Evolutionary conservation across 2,888 invertebrate species (phyloP).

Genomic region (Drosophila testacea): DNA sequence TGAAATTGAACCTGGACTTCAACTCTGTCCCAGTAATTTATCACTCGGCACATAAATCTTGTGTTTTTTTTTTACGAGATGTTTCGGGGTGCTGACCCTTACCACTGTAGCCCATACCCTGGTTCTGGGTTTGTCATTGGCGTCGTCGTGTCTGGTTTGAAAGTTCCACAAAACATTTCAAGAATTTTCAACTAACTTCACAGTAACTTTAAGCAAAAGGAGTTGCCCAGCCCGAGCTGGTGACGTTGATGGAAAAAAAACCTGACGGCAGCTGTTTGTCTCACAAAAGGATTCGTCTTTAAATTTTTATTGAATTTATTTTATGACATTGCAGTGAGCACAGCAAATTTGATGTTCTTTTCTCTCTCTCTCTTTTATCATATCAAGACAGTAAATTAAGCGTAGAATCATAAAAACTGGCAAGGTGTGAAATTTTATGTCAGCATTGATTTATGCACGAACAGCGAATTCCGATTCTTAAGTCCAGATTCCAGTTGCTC

Average conservation of each 20-base stretch:
- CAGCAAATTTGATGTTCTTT: conserved; percentile 56
- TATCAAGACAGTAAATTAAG: conserved; percentile 75
- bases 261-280: conserved; percentile 65
- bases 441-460: conserved; percentile 69
- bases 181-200: conserved; percentile 4
- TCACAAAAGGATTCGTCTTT: conserved; percentile 69
- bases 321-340: conserved; percentile 74
- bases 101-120: conserved; percentile 21
- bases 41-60: conserved; percentile 55
- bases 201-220: conserved; percentile 12
- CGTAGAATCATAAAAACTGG: conserved; percentile 75
- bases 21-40: conserved; percentile 28
- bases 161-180: conserved; percentile 44
- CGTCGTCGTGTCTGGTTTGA: conserved; percentile 64
- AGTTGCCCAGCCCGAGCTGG: conserved; percentile 45
- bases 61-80: conserved; percentile 18
- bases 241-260: conserved; percentile 46
- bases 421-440: conserved; percentile 82
- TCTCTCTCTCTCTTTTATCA: conserved; percentile 15
- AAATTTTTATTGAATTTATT: conserved; percentile 78
- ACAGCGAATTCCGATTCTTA: conserved; percentile 47
- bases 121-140: conserved; percentile 49
- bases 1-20: conserved; percentile 4
- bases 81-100: conserved; percentile 30
- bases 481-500: conserved; percentile 34